Percentiles rank a stretch among this genome's conserved stretches.
Conservation (phyloP, 2,888 invertebrate species). For the Aporophyla lueneburgensis region DNA sequence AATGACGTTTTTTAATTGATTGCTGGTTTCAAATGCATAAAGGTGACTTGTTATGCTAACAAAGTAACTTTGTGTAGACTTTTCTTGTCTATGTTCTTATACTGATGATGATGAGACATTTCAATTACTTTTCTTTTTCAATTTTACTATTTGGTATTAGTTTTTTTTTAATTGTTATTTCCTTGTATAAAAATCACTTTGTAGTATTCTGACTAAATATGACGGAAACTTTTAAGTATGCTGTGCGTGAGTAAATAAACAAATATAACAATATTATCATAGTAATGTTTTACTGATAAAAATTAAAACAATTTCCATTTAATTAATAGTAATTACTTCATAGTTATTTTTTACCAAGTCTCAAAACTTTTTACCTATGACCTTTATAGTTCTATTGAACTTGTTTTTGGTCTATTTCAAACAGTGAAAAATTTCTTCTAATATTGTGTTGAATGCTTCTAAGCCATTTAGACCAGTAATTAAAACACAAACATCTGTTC, state of each 20-base stretch:
- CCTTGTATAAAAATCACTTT: not conserved
- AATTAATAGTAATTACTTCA: not conserved
- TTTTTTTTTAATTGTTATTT: not conserved
- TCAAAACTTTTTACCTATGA: not conserved
- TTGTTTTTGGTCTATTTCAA: not conserved
- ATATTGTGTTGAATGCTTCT: not conserved
- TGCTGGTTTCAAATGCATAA: not conserved
- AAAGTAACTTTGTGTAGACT: not conserved
- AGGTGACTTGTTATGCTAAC: not conserved
- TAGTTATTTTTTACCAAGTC: not conserved
- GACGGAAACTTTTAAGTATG: not conserved
- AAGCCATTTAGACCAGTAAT: not conserved
- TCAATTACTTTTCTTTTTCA: not conserved
- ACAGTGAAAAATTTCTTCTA: not conserved
- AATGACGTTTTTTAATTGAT: slow-evolving; percentile 21
- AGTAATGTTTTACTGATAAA: not conserved
- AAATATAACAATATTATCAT: not conserved
- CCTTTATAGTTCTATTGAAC: not conserved
- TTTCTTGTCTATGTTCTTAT: not conserved
- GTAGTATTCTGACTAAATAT: not conserved
- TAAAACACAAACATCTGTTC: not conserved
- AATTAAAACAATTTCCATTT: not conserved
- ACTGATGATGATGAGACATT: slow-evolving; percentile 8
- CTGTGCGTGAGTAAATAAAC: slow-evolving; percentile 3
- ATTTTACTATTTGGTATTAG: not conserved